Base-by-base conservation (phyloP, 2,113 vertebrate genomes). In the Grantiella picta region DNA sequence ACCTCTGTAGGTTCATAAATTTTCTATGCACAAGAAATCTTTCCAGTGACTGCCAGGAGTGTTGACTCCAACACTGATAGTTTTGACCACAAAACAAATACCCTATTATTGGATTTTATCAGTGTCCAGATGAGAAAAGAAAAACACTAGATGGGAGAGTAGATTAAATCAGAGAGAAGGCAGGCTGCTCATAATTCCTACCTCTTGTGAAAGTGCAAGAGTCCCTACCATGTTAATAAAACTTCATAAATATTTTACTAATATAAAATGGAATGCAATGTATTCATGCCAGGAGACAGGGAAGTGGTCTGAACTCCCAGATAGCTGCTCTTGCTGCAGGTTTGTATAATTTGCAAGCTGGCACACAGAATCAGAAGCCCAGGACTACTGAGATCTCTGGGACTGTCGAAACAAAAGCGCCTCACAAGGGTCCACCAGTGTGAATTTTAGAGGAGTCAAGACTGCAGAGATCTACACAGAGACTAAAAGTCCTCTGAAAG, bases 231-330 rank as follows among this genome's bases (percentile, higher is more conserved):
- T 21, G 56, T 92, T 93, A 86, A 81, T 93, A 95, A 94, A 92
- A 81, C 80, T 92, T 93, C 90, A 95, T 76, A 94, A 91, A 94
- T 86, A 86, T 88, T 96, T 96, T 92, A 92, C 49, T 92, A 90
- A 93, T 83, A 84, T 68, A 86, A 94, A 96, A 84, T 83, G 49
- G 72, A 95, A 96, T 61, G 90, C 15, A 63, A 57, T 36, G 13
- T 57, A 31, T 65, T 89, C 49, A 50, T 84, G 81, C 81, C 73
- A 86, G 57, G 38, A 95, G 72, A 23, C 57, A 49, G 47, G 11
- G 8, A 79, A 79, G 50, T 35, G 36, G 70, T 2, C 7, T 35
- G 79, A 81, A 40, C 52, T 86, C 60, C 54, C 52, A 71, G 25
- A 70, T 18, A 77, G 68, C 76, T 92, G 42, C 18, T 86, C 56